Evolutionary conservation across 2,797 vertebrate species (phyloP), one percentile per base, ranked within the genome.

Genomic region (Atherinosoma microstoma): DNA sequence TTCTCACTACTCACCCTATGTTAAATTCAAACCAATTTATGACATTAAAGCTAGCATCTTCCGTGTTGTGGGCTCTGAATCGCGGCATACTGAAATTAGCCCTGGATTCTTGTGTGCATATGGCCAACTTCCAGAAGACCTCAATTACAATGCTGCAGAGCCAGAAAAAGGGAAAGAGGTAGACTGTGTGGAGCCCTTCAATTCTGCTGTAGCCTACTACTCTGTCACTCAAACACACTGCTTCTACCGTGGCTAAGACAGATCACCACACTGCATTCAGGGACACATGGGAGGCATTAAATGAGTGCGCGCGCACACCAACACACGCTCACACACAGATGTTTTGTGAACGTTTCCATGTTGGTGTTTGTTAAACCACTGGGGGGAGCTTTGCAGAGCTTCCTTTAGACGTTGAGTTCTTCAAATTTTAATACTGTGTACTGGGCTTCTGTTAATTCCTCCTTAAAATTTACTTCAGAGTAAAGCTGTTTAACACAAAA

Each of bases 101-200:
- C 81, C 80, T 87, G 87, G 90, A 94, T 93, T 91, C 91, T 84
- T 87, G 79, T 91, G 89, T 80, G 85, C 84, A 85, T 74, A 86
- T 94, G 93, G 93, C 93, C 88, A 84, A 68, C 86, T 91, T 94
- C 93, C 92, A 94, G 91, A 89, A 93, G 87, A 91, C 93, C 90
- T 93, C 93, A 95, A 95, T 94, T 95, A 94, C 91, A 93, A 92
- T 91, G 90, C 89, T 89, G 83, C 87, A 67, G 86, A 93, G 93
- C 93, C 93, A 94, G 88, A 94, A 92, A 92, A 87, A 80, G 91
- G 85, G 84, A 91, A 83, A 87, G 91, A 89, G 90, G 91, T 93
- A 94, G 94, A 94, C 94, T 91, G 89, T 72, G 72, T 86, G 93
- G 95, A 95, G 95, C 94, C 94, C 91, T 92, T 88, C 88, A 87